Evolutionary conservation across 2,797 vertebrate species (phyloP).

Genomic region (Capromys pilorides): DNA sequence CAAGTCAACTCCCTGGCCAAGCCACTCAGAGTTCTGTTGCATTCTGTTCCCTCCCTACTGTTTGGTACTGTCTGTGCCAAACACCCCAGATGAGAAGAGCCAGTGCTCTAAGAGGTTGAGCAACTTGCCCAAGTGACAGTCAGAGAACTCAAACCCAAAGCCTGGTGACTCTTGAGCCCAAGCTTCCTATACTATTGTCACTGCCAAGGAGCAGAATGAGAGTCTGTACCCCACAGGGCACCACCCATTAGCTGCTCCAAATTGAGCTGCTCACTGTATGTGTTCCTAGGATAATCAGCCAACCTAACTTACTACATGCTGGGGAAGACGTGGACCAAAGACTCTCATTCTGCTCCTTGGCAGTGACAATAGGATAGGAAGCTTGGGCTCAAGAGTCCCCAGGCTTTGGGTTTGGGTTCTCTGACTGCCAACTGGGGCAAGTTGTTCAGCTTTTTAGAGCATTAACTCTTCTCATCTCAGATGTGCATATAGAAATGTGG

Average conservation of each 20-base stretch:
- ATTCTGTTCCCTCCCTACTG: background rate
- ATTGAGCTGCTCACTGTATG: background rate
- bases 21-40: background rate
- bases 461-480: background rate
- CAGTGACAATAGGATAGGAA: background rate
- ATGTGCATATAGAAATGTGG: background rate
- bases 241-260: background rate
- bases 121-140: background rate
- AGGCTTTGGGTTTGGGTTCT: background rate
- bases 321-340: too few species aligned
- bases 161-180: background rate
- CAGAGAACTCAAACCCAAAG: background rate
- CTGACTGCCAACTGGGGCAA: background rate
- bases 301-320: background rate
- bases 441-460: background rate
- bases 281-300: background rate
- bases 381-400: background rate
- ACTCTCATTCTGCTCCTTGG: background rate
- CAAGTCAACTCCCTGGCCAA: background rate
- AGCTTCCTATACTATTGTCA: background rate
- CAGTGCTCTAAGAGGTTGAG: background rate
- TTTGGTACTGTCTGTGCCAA: background rate
- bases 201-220: background rate
- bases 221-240: background rate
- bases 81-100: background rate